phyloP scores from a whole-genome alignment of 2,888 invertebrate species.

The Sinelater perroti region DNA sequence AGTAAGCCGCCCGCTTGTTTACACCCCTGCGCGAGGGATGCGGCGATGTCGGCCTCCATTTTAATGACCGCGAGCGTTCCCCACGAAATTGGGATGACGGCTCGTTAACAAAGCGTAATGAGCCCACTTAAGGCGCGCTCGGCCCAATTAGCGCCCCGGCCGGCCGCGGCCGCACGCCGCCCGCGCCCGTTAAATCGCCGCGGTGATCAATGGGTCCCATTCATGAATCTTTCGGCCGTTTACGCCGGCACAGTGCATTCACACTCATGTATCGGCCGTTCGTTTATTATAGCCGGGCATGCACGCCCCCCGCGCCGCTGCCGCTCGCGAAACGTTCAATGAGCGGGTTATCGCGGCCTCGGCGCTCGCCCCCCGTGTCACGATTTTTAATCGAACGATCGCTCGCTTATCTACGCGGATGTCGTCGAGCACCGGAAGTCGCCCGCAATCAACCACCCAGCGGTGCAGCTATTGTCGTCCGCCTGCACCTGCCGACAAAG shows the following conservation, averaged over 20 bases:
- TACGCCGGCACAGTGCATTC: slow-evolving; percentile 49
- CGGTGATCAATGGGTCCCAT: slow-evolving; percentile 55
- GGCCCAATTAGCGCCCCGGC: slow-evolving; percentile 25
- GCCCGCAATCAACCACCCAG: no score
- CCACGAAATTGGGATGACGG: slow-evolving; percentile 41
- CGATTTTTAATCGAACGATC: no score
- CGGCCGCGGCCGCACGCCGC: slow-evolving; percentile 15
- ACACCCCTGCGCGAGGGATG: slow-evolving; percentile 35
- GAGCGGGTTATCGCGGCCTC: slow-evolving; percentile 35
- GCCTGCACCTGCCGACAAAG: no score
- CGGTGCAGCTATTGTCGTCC: no score
- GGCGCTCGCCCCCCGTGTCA: not conserved
- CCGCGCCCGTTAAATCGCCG: slow-evolving; percentile 44
- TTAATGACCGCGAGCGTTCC: slow-evolving; percentile 43
- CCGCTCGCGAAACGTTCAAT: slow-evolving; percentile 40
- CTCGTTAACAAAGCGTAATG: slow-evolving; percentile 43
- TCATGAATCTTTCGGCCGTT: slow-evolving; percentile 53
- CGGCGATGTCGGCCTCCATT: slow-evolving; percentile 41
- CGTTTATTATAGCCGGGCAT: slow-evolving; percentile 47
- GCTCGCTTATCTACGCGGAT: no score
- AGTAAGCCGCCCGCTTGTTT: slow-evolving; percentile 41
- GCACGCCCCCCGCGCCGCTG: slow-evolving; percentile 43
- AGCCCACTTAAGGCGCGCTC: slow-evolving; percentile 35
- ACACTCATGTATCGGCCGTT: slow-evolving; percentile 47
- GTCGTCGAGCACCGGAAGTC: no score